Percentiles rank a stretch among this genome's conserved stretches.
Conservation (phyloP, 2,888 invertebrate genomes). For the Invenusta paracnida region DNA sequence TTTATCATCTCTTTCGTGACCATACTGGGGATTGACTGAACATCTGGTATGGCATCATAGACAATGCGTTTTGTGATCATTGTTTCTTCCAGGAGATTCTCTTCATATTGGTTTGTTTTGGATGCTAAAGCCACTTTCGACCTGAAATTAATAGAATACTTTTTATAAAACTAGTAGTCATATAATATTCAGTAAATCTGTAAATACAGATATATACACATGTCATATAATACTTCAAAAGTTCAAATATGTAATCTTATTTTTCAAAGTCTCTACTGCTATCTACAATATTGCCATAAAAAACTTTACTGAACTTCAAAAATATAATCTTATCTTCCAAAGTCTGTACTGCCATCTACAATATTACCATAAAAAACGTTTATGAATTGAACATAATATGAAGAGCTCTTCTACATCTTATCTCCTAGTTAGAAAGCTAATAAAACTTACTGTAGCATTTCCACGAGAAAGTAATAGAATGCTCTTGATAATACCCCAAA, state of each 20-base stretch:
- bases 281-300: neutral
- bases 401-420: neutral
- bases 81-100: neutral
- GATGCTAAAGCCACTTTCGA: neutral
- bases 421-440: neutral
- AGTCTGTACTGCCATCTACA: neutral
- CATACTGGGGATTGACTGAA: neutral
- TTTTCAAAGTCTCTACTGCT: neutral
- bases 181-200: no score
- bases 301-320: neutral
- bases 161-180: no score
- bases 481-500: neutral
- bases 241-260: neutral
- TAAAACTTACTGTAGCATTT: neutral
- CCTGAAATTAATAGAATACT: neutral
- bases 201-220: no score
- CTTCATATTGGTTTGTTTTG: neutral
- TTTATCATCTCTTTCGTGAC: neutral
- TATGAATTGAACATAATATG: neutral
- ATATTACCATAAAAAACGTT: neutral
- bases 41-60: neutral
- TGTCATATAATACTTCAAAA: neutral
- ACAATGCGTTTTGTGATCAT: neutral
- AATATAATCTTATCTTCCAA: neutral
- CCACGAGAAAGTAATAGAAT: neutral